Base-by-base conservation (phyloP, 1,140 invertebrate species). In the Heliothis subflexa region DNA sequence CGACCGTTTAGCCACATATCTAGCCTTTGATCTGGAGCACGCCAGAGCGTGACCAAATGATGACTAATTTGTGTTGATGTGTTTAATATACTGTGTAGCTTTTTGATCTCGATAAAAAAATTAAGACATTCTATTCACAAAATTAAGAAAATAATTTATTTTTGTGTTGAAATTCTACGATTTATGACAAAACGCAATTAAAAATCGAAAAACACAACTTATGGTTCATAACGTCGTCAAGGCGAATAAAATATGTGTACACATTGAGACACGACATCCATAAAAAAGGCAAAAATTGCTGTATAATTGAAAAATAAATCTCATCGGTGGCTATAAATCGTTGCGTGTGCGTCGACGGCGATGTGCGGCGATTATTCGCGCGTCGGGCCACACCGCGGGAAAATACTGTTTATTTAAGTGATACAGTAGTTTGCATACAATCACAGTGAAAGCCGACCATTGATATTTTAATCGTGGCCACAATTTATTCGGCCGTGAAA, bases 401-500 rank as follows among this genome's bases (percentile, higher is more conserved):
- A 90, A 88, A 90, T 87, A 87, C 84, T 88, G 85, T 89, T 86
- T 87, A 90, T 90, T 86, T 88, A 88, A 91, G 89, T 86, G 82
- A 84, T 81, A 86, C 84, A 84, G 83, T 90, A 89, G 85, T 92
- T 93, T 89, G 91, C 89, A 91, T 92, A 91, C 91, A 93, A 93
- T 92, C 86, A 90, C 59, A 83, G 91, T 83, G 90, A 93, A 92
- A 92, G 91, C 81, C 71, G 73, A 72, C 82, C 83, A 90, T 86
- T 91, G 91, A 93, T 93, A 93, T 91, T 93, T 92, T 93, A 93
- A 93, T 93, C 89, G 86, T 85, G 80, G 83, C 57, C 79, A 82
- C 77, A 73, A 87, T 91, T 89, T 90, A 89, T 89, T 83, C 79
- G 79, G 57, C 82, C 84, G 83, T 87, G 87, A 87, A 91, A 92